A percentile compares a stretch with the other conserved stretches of the same genome.
phyloP scores from a whole-genome alignment of 1,140 invertebrate species.

The Drosophila auraria region DNA sequence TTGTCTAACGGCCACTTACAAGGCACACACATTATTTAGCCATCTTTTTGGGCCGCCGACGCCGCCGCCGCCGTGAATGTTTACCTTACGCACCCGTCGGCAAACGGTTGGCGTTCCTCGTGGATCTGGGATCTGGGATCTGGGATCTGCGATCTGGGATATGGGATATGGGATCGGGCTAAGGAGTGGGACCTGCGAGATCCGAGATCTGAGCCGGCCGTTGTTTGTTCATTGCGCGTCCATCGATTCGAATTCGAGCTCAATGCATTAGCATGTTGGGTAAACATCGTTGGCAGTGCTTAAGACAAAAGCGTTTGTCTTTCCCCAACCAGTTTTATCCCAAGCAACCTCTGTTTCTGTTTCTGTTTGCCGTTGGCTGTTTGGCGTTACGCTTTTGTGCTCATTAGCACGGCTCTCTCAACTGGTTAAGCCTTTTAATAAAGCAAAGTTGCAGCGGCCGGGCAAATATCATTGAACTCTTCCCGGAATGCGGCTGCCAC shows the following conservation, averaged over 20 bases:
- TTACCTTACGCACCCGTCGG: slow-evolving; percentile 84
- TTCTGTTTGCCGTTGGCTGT: slow-evolving; percentile 48
- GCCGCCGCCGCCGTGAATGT: slow-evolving; percentile 62
- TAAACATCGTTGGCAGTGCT: slow-evolving; percentile 77
- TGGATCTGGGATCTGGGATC: slow-evolving; percentile 8
- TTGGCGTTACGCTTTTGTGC: slow-evolving; percentile 81
- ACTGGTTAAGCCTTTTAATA: slow-evolving; percentile 85
- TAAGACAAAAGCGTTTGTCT: slow-evolving; percentile 74
- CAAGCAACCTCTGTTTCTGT: slow-evolving; percentile 14
- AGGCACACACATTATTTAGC: slow-evolving; percentile 82
- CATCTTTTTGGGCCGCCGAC: slow-evolving; percentile 76
- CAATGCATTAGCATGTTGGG: slow-evolving; percentile 80
- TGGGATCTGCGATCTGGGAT: slow-evolving; percentile 5
- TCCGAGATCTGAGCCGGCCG: slow-evolving; percentile 32
- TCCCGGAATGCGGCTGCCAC: slow-evolving; percentile 60
- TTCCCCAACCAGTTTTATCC: slow-evolving; percentile 11
- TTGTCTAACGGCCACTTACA: slow-evolving; percentile 77
- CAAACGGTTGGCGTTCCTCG: slow-evolving; percentile 48
- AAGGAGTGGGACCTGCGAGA: slow-evolving; percentile 5
- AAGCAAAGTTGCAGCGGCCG: slow-evolving; percentile 66
- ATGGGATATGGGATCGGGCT: background rate
- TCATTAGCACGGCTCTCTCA: slow-evolving; percentile 75
- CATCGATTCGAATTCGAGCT: slow-evolving; percentile 62
- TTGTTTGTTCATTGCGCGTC: slow-evolving; percentile 70
- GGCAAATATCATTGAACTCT: slow-evolving; percentile 78